Conservation (phyloP, 92 coral and sea anemone species). For the Umimayanthus kanabou region DNA sequence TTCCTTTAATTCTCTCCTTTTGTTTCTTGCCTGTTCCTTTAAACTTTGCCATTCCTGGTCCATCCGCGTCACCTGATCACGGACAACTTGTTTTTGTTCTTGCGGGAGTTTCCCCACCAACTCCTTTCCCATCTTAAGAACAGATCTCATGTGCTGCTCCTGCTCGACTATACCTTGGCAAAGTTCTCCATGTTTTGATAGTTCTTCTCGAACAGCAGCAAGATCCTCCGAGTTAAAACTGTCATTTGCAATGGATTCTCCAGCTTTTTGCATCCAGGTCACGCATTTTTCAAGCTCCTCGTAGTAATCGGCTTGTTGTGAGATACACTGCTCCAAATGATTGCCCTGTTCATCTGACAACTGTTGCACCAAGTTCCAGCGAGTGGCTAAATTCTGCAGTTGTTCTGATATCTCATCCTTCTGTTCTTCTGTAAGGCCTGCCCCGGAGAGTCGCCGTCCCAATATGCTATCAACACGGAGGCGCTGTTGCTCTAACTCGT, state of each 20-base stretch:
- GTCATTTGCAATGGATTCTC: constrained; percentile 62
- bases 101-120: constrained; percentile 69
- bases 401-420: constrained; percentile 51
- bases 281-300: constrained; percentile 87
- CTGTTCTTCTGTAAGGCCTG: constrained; percentile 54
- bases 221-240: constrained; percentile 54
- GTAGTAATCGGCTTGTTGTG: constrained; percentile 86
- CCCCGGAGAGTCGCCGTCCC: constrained; percentile 54
- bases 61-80: constrained; percentile 84
- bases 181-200: constrained; percentile 62
- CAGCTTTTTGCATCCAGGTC: constrained; percentile 89
- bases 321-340: constrained; percentile 87
- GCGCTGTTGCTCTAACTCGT: constrained; percentile 73
- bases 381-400: constrained; percentile 61
- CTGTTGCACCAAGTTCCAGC: constrained; percentile 78
- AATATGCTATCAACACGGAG: constrained; percentile 60
- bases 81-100: constrained; percentile 66
- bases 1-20: constrained; percentile 67
- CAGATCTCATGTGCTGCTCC: constrained; percentile 56
- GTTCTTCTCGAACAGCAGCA: constrained; percentile 58
- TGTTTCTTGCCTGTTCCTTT: constrained; percentile 78
- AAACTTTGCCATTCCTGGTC: constrained; percentile 84
- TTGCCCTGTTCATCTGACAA: constrained; percentile 68
- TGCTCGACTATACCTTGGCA: constrained; percentile 62
- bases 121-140: constrained; percentile 71